Evolutionary conservation across 2,113 vertebrate genomes (phyloP), one percentile per base, ranked within the genome.

Genomic region (Alligator mississippiensis): DNA sequence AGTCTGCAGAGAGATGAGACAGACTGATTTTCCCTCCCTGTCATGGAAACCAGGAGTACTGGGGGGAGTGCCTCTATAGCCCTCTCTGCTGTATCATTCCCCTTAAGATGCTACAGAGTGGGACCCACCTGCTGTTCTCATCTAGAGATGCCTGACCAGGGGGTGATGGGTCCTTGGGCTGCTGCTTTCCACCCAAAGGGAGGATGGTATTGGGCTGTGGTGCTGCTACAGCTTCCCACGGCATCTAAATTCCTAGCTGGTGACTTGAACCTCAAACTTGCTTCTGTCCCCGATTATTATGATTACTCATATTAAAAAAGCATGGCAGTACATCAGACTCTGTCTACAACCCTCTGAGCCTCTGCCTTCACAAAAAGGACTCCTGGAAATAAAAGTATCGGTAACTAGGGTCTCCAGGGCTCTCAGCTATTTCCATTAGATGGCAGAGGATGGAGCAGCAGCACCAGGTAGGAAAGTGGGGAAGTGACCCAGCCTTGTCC

Each of bases 131-230:
- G 27, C 11, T 34, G 63, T 54, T 58, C 55, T 70, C 77, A 22
- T 64, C 25, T n/a, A 7, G 63, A 64, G 58, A 58, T 0, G 0
- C 59, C 80, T 0, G 0, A 87, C 28, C 28, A 10, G 30, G 18
- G 30, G 27, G 30, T 1, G 2, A 22, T 60, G 47, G 47, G 8
- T 83, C 15, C 76, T 15, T 72, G 16, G 22, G 18, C 27, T 90
- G 57, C 54, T 90, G 54, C 4, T 24, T 47, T 38, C 34, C 47
- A 47, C 4, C 34, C 14, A 7, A 19, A 74, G 34, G 21, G 13
- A 25, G 70, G 34, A 24, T 30, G 70, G 70, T 7, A 13, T 74
- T 74, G 38, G 70, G 21, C 30, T 4, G 5, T 38, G 34, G 19
- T 14, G 68, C 68, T 24, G 34, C 11, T 5, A 24, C 68, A 72